phyloP scores from a whole-genome alignment of 2,888 invertebrate species.

The Brachypalpus laphriformis region DNA sequence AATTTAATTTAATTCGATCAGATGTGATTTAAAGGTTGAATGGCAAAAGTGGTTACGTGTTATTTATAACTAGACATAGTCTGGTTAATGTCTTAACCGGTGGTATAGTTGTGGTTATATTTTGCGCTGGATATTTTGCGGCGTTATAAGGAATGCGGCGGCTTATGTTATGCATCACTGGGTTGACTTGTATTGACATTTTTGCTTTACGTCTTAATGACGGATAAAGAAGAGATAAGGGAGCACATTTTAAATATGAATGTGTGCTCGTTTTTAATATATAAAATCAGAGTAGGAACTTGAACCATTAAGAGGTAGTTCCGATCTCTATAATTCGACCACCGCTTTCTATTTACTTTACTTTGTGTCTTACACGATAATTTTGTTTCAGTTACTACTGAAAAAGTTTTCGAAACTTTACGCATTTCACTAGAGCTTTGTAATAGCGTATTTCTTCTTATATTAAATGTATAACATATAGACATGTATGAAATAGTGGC shows the following conservation, averaged over 20 bases:
- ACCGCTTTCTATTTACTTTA: too few species aligned
- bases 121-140: conserved; percentile 1
- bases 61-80: background rate
- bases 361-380: too few species aligned
- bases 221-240: background rate
- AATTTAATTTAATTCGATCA: conserved; percentile 57
- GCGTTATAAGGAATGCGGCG: background rate
- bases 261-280: background rate
- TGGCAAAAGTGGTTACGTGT: conserved; percentile 12
- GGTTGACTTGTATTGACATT: conserved; percentile 20
- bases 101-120: conserved; percentile 15
- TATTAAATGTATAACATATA: too few species aligned
- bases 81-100: conserved; percentile 14
- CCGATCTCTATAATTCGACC: too few species aligned
- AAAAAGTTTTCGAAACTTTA: too few species aligned
- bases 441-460: too few species aligned
- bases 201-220: background rate
- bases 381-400: too few species aligned
- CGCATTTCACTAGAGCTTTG: too few species aligned
- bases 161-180: conserved; percentile 23
- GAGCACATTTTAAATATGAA: conserved; percentile 1
- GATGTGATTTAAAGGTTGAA: conserved; percentile 62
- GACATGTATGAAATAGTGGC: too few species aligned
- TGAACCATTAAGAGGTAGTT: too few species aligned
- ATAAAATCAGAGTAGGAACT: too few species aligned